Percentiles rank a stretch among this genome's conserved stretches.
Conservation (phyloP, 2,797 vertebrate genomes). For the Clamator glandarius region DNA sequence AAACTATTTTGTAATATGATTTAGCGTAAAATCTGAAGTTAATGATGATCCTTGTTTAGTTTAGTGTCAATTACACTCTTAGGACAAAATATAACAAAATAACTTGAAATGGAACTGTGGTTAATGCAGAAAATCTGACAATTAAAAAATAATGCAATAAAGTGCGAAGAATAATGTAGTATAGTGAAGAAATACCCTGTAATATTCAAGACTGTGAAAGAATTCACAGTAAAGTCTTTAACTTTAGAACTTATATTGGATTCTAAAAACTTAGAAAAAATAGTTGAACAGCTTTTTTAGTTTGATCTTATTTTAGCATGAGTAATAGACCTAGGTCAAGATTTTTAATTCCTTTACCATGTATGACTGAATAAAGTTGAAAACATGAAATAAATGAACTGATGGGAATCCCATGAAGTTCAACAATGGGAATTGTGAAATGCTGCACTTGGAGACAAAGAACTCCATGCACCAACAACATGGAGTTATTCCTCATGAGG, state of each 20-base stretch:
- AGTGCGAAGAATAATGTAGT: background rate
- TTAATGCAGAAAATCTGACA: background rate
- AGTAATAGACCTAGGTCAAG: background rate
- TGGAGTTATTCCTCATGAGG: no score
- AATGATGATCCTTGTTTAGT: background rate
- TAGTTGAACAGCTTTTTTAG: background rate
- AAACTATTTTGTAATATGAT: background rate
- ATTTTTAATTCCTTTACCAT: background rate
- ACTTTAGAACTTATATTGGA: background rate
- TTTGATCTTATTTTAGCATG: background rate
- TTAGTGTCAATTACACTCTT: fast-evolving
- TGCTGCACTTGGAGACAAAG: background rate
- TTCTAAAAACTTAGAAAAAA: background rate
- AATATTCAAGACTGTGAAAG: background rate
- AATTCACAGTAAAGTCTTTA: background rate
- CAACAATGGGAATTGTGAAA: background rate
- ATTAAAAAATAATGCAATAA: background rate
- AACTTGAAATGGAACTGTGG: background rate
- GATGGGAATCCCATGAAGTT: background rate
- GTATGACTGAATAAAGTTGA: background rate
- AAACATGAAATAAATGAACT: background rate
- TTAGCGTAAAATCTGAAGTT: background rate
- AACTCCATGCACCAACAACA: background rate
- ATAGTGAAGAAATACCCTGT: background rate
- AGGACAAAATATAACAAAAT: background rate